Conservation (phyloP, 2,888 invertebrate species). For the Cerastoderma edule region DNA sequence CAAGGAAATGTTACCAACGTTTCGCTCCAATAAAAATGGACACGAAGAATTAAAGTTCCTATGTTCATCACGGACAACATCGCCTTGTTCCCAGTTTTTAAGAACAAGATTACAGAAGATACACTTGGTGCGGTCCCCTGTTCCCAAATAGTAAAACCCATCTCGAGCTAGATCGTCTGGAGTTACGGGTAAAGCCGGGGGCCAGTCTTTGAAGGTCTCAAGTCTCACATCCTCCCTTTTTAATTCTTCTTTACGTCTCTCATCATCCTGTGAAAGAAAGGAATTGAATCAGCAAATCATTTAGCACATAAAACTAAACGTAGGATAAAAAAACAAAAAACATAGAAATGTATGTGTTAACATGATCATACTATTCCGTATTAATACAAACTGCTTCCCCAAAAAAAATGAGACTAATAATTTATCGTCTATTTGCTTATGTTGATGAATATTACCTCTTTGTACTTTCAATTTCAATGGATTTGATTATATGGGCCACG, state of each 20-base stretch:
- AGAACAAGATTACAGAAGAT: constrained; percentile 62
- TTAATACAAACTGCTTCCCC: neutral
- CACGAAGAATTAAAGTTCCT: constrained; percentile 52
- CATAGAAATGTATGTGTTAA: neutral
- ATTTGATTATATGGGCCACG: too few species aligned
- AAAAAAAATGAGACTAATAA: neutral
- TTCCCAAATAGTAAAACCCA: constrained; percentile 59
- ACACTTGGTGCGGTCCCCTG: constrained; percentile 60
- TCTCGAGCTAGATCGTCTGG: constrained; percentile 57
- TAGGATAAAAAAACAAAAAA: neutral
- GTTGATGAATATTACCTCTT: too few species aligned
- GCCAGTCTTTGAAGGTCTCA: constrained; percentile 56
- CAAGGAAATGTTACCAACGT: constrained; percentile 56
- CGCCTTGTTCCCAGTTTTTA: constrained; percentile 60
- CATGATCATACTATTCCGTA: neutral
- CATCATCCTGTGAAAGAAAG: constrained; percentile 43
- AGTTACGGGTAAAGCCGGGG: constrained; percentile 41
- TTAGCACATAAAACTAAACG: neutral
- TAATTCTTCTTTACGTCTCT: constrained; percentile 21
- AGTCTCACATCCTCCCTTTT: constrained; percentile 53
- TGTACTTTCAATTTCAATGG: too few species aligned
- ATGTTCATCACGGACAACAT: constrained; percentile 56
- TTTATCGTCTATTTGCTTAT: neutral
- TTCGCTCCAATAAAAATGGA: constrained; percentile 50
- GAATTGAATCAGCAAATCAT: neutral